Evolutionary conservation across 1,140 invertebrate species (phyloP).

Genomic region (Campoletis sonorensis): DNA sequence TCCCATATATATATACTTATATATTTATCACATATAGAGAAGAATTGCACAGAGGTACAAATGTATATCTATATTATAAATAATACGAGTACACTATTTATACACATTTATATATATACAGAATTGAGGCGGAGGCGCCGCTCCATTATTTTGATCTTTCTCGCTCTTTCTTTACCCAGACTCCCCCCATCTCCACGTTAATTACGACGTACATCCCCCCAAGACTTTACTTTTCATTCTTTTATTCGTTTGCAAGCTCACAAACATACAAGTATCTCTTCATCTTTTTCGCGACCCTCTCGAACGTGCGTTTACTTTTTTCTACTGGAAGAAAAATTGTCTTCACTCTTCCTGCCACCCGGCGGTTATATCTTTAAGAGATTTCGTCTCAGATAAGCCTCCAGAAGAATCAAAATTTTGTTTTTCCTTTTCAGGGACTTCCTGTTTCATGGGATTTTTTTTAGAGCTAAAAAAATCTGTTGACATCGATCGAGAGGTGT

Average conservation of each 20-base stretch:
- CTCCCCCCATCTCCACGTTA: not conserved
- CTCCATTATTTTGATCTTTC: not conserved
- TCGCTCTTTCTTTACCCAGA: not conserved
- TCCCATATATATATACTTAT: not conserved
- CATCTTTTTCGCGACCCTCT: not conserved
- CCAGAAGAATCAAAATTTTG: too few relatives aligned
- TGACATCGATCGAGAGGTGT: too few relatives aligned
- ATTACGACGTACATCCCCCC: not conserved
- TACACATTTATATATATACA: not conserved
- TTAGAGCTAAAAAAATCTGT: too few relatives aligned
- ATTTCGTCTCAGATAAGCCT: too few relatives aligned
- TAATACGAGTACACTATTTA: not conserved
- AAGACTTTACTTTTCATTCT: not conserved
- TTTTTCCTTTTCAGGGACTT: too few relatives aligned
- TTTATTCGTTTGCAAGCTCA: not conserved
- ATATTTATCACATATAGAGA: not conserved
- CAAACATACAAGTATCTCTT: not conserved
- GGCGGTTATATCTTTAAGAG: too few relatives aligned
- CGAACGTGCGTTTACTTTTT: too few relatives aligned
- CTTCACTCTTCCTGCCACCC: too few relatives aligned
- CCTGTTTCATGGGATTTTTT: too few relatives aligned
- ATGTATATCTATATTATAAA: conserved; percentile 13
- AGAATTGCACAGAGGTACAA: not conserved
- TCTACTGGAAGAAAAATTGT: too few relatives aligned
- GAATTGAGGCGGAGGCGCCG: not conserved